phyloP scores from a whole-genome alignment of 1,140 invertebrate genomes.

The Magallana ariakensis region DNA sequence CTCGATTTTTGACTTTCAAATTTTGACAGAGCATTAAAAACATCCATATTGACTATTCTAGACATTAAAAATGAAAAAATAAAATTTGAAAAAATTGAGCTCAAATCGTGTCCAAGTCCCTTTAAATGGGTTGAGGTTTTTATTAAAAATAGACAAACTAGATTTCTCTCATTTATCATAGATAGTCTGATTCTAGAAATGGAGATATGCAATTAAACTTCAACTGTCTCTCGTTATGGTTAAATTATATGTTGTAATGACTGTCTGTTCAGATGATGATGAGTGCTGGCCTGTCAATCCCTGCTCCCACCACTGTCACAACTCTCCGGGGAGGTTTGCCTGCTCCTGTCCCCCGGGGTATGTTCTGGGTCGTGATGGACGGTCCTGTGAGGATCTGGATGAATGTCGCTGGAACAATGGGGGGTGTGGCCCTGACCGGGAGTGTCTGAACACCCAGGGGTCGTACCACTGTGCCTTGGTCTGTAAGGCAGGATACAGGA shows the following conservation, averaged over 20 bases:
- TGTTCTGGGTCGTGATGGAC: slow-evolving; percentile 72
- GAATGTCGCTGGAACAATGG: slow-evolving; percentile 74
- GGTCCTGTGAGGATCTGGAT: slow-evolving; percentile 79
- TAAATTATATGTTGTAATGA: neutral
- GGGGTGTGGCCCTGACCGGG: slow-evolving; percentile 70
- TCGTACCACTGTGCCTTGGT: slow-evolving; percentile 76
- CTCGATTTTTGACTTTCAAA: no score
- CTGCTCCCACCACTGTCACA: slow-evolving; percentile 83
- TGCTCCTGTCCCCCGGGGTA: slow-evolving; percentile 85
- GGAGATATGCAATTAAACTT: no score
- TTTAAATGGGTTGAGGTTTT: no score
- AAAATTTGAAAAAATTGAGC: no score
- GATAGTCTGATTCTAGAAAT: no score
- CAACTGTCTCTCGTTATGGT: no score
- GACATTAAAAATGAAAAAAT: no score
- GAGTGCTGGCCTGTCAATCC: slow-evolving; percentile 81
- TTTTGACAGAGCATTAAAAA: no score
- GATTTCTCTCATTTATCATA: no score
- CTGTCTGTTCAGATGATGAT: slow-evolving; percentile 80
- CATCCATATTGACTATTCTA: no score
- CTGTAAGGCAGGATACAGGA: slow-evolving; percentile 73
- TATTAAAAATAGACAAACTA: no score
- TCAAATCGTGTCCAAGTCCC: no score
- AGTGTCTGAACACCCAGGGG: slow-evolving; percentile 79
- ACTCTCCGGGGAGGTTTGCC: slow-evolving; percentile 82